A percentile compares a stretch with the other conserved stretches of the same genome.
Conservation (phyloP, 1,140 invertebrate genomes). For the Drosophila oshimai region DNA sequence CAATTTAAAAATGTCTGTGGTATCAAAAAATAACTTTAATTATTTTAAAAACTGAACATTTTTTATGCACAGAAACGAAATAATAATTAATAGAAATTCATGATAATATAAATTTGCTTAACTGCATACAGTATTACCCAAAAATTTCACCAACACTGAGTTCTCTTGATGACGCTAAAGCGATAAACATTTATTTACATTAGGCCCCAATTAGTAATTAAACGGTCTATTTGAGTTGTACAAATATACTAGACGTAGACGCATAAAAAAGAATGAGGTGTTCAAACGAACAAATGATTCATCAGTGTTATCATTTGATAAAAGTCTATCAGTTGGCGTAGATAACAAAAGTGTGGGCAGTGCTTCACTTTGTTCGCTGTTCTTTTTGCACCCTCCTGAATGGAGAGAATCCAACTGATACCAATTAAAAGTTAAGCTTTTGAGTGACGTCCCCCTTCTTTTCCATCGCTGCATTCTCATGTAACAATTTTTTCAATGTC, state of each 20-base stretch:
- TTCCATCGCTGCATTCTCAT: not conserved
- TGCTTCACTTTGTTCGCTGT: not conserved
- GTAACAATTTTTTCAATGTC: constrained; percentile 8
- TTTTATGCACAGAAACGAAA: no score
- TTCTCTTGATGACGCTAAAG: not conserved
- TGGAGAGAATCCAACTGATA: not conserved
- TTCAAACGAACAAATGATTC: constrained; percentile 38
- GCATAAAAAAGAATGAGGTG: constrained; percentile 2
- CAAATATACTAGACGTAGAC: not conserved
- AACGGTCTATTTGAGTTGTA: constrained; percentile 29
- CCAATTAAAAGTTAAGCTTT: constrained; percentile 36
- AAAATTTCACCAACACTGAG: not conserved
- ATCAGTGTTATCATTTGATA: constrained; percentile 41
- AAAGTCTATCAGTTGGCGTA: constrained; percentile 6
- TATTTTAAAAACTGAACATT: no score
- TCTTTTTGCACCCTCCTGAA: not conserved
- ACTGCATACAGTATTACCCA: not conserved
- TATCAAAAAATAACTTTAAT: no score
- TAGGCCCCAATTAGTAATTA: constrained; percentile 59
- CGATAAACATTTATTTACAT: constrained; percentile 58
- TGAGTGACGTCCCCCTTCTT: constrained; percentile 18
- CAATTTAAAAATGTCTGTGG: no score
- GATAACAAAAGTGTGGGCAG: constrained; percentile 14
- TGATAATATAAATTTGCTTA: no score
- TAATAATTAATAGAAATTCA: no score